phyloP scores from a whole-genome alignment of 2,113 vertebrate species.

The Martes martes region DNA sequence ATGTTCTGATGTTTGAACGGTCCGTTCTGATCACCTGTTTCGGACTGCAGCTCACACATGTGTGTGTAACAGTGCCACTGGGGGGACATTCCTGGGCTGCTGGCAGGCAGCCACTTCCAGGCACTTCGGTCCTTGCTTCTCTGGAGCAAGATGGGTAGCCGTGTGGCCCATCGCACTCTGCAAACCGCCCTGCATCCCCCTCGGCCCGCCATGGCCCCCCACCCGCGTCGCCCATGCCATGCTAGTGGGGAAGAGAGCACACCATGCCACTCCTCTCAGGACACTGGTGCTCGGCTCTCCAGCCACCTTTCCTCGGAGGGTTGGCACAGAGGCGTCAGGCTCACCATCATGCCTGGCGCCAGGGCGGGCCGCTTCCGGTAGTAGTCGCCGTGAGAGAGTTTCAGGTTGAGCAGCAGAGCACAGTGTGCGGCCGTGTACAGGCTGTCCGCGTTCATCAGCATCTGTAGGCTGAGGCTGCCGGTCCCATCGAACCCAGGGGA shows the following conservation, averaged over 20 bases:
- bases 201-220: too few species aligned
- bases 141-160: too few species aligned
- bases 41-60: neutral
- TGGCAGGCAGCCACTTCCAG: neutral
- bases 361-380: slow-evolving; percentile 89
- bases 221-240: fast-evolving
- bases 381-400: slow-evolving; percentile 91
- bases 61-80: neutral
- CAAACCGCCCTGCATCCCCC: fast-evolving
- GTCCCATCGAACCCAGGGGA: slow-evolving; percentile 90
- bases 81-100: neutral
- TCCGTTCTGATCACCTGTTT: neutral
- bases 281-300: fast-evolving
- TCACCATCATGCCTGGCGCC: slow-evolving; percentile 85
- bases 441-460: slow-evolving; percentile 95
- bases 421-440: slow-evolving; percentile 93
- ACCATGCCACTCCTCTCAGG: neutral
- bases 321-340: neutral
- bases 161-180: fast-evolving
- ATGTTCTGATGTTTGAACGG: neutral
- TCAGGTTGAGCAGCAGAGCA: slow-evolving; percentile 95
- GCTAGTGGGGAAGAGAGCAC: neutral
- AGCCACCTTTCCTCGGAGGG: fast-evolving
- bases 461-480: slow-evolving; percentile 88
- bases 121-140: neutral